Conservation (phyloP, 2,797 vertebrate species). For the Ataeniobius toweri region DNA sequence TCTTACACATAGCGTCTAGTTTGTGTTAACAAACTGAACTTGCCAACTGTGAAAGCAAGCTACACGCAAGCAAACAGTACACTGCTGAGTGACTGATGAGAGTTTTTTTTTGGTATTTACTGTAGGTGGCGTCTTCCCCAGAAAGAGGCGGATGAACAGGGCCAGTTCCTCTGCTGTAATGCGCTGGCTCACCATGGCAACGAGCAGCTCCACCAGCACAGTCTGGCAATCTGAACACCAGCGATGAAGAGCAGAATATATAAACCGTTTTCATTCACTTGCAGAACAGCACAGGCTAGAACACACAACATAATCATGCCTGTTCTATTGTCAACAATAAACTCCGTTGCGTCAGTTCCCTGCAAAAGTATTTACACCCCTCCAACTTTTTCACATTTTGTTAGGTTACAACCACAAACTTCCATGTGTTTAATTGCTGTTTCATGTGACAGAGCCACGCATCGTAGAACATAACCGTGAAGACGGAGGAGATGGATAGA, state of each 20-base stretch:
- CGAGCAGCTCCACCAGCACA: constrained; percentile 90
- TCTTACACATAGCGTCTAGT: constrained; percentile 20
- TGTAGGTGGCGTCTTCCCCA: constrained; percentile 92
- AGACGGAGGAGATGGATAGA: neutral
- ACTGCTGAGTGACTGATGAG: constrained; percentile 36
- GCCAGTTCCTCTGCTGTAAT: constrained; percentile 92
- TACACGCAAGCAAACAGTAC: constrained; percentile 20
- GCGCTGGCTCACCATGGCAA: constrained; percentile 90
- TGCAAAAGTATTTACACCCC: neutral
- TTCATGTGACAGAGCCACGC: neutral
- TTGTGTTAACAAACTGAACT: constrained; percentile 14
- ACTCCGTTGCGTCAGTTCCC: neutral
- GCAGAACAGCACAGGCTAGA: constrained; percentile 8
- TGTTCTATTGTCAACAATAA: constrained; percentile 6
- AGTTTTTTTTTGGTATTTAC: constrained; percentile 78
- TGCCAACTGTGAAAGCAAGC: constrained; percentile 16
- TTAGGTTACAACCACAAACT: neutral
- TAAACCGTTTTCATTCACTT: constrained; percentile 42
- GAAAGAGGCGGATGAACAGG: constrained; percentile 90
- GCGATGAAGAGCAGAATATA: constrained; percentile 44
- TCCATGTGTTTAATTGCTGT: neutral
- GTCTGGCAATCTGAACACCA: constrained; percentile 86
- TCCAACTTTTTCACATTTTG: neutral
- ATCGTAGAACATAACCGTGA: neutral
- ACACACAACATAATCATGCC: constrained; percentile 17